phyloP scores from a whole-genome alignment of 2,888 invertebrate genomes.

The Stenurella melanura region DNA sequence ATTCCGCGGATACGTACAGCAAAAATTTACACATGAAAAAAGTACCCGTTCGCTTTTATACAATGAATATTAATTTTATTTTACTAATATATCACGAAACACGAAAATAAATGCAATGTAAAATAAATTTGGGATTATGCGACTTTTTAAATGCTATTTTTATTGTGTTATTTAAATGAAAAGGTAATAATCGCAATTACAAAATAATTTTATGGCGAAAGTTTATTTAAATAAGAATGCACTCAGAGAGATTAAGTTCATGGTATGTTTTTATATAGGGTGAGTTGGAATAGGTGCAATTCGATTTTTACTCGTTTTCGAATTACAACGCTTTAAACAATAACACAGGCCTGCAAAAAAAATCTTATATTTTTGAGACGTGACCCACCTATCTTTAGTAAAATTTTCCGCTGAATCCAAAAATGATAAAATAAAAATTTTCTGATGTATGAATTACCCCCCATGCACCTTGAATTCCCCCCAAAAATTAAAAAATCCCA shows the following conservation, averaged over 20 bases:
- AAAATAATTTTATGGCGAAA: neutral
- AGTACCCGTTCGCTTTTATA: slow-evolving; percentile 62
- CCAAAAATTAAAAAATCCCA: too few relatives aligned
- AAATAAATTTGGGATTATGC: slow-evolving; percentile 8
- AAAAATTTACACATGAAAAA: slow-evolving; percentile 65
- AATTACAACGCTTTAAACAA: too few relatives aligned
- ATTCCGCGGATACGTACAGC: slow-evolving; percentile 60
- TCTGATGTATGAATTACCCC: too few relatives aligned
- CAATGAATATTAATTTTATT: slow-evolving; percentile 65
- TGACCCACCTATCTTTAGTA: too few relatives aligned
- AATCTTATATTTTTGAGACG: too few relatives aligned
- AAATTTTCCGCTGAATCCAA: too few relatives aligned
- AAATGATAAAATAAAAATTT: too few relatives aligned
- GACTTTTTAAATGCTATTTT: slow-evolving; percentile 26
- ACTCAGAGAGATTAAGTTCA: neutral
- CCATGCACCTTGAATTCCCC: too few relatives aligned
- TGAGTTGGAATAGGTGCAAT: too few relatives aligned
- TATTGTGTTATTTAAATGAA: slow-evolving; percentile 26
- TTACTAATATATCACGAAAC: slow-evolving; percentile 48
- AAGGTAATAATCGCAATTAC: neutral
- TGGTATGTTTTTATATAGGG: too few relatives aligned
- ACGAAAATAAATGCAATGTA: slow-evolving; percentile 25
- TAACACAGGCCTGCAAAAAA: too few relatives aligned
- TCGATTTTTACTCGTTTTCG: too few relatives aligned
- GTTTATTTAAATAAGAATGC: neutral